These are phyloP conservation scores for Rhagologus leucostigma DNA, from an alignment of 2,113 vertebrate genomes.

Conservation along the genomic window DNA sequence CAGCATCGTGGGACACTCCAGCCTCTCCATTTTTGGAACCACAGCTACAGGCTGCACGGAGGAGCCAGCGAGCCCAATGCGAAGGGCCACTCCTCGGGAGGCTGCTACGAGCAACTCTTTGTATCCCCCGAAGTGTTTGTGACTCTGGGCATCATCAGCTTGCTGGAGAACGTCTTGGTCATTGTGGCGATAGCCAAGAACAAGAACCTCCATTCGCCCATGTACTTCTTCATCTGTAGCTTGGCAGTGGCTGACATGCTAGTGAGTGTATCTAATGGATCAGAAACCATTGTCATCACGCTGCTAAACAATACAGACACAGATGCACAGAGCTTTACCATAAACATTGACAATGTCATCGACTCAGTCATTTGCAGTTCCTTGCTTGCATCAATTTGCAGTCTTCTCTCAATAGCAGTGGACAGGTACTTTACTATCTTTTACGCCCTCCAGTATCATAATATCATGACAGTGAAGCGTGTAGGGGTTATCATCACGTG, in stretches of 20 bases:
- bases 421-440: constrained; percentile 97
- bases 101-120: constrained; percentile 90
- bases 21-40: constrained; percentile 75
- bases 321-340: constrained; percentile 76
- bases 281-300: constrained; percentile 90
- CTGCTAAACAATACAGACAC: constrained; percentile 80
- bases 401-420: constrained; percentile 89
- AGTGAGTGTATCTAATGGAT: constrained; percentile 92
- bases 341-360: constrained; percentile 91
- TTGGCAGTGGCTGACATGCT: constrained; percentile 93
- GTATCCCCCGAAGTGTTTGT: constrained; percentile 92
- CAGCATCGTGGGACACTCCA: constrained; percentile 60
- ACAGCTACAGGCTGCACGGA: constrained; percentile 33
- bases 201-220: constrained; percentile 93
- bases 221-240: constrained; percentile 98
- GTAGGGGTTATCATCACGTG: constrained; percentile 79
- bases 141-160: constrained; percentile 86
- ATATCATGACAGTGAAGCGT: constrained; percentile 85
- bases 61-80: constrained; percentile 51
- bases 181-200: constrained; percentile 89
- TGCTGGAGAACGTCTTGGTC: constrained; percentile 91
- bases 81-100: constrained; percentile 72
- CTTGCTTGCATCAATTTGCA: constrained; percentile 91
- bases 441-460: constrained; percentile 92
- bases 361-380: constrained; percentile 97